phyloP scores from a whole-genome alignment of 2,113 vertebrate genomes.

The Haemorhous mexicanus region DNA sequence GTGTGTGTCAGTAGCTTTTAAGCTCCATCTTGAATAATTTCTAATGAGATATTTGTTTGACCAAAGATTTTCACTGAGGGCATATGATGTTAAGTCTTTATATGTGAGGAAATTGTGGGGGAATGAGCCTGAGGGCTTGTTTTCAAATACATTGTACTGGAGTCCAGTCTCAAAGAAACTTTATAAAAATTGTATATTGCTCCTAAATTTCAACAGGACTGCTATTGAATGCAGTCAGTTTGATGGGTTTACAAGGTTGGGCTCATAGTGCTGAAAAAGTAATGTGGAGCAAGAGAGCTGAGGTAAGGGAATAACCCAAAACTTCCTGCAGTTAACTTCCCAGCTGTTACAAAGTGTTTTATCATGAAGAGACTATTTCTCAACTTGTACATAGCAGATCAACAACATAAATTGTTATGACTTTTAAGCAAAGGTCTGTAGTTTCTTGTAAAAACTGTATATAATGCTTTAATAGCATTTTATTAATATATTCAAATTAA shows the following conservation, averaged over 20 bases:
- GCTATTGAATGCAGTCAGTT: background rate
- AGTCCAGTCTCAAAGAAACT: background rate
- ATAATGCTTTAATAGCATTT: conserved; percentile 50
- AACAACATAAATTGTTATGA: conserved; percentile 49
- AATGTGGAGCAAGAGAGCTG: background rate
- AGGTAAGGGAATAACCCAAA: conserved; percentile 2
- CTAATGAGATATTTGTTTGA: background rate
- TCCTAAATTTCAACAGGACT: background rate
- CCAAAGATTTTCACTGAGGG: background rate
- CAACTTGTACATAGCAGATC: conserved; percentile 35
- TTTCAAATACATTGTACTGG: background rate
- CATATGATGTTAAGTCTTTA: background rate
- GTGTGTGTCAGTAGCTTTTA: background rate
- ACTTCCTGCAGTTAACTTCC: conserved; percentile 53
- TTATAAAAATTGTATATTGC: background rate
- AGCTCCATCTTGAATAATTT: background rate
- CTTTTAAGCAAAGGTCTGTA: conserved; percentile 58
- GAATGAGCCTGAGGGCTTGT: background rate
- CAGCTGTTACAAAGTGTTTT: conserved; percentile 56
- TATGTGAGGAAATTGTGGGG: background rate
- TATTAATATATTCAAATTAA: conserved; percentile 55
- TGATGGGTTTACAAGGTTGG: background rate
- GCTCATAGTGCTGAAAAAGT: background rate
- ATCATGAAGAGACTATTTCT: conserved; percentile 61
- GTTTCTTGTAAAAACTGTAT: conserved; percentile 60